These are phyloP conservation scores for Molossus alvarezi DNA, from an alignment of 2,797 vertebrate genomes.

Conservation along the genomic window DNA sequence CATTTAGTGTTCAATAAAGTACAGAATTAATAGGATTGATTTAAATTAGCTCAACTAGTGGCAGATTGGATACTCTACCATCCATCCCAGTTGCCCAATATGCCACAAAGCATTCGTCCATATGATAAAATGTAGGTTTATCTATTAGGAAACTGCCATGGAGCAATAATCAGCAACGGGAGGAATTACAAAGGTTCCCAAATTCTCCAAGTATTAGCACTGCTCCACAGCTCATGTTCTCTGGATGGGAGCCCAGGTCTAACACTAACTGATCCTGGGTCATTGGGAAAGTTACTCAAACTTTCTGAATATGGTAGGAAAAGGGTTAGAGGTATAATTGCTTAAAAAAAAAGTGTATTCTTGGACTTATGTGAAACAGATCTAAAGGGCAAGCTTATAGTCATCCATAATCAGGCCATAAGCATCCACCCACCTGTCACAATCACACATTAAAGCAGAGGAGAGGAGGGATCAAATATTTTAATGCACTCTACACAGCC, in stretches of 20 bases:
- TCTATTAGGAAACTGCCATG: neutral
- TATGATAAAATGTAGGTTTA: conserved; percentile 17
- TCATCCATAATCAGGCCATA: neutral
- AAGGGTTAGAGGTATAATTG: neutral
- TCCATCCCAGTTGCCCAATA: neutral
- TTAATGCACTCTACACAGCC: neutral
- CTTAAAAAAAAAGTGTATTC: neutral
- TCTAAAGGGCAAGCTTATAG: neutral
- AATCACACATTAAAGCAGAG: neutral
- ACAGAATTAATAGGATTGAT: conserved; percentile 52
- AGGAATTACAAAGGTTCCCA: neutral
- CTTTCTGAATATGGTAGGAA: neutral
- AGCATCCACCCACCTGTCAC: neutral
- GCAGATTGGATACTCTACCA: conserved; percentile 30
- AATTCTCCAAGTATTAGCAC: neutral
- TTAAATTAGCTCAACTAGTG: conserved; percentile 26
- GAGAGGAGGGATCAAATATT: neutral
- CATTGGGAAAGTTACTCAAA: neutral
- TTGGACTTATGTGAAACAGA: neutral
- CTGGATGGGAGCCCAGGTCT: neutral
- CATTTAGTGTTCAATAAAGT: conserved; percentile 62
- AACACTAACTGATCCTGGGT: neutral
- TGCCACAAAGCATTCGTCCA: neutral
- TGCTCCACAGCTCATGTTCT: neutral
- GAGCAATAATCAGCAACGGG: neutral